phyloP scores from a whole-genome alignment of 2,888 invertebrate species.

The Strigamia crassipes region DNA sequence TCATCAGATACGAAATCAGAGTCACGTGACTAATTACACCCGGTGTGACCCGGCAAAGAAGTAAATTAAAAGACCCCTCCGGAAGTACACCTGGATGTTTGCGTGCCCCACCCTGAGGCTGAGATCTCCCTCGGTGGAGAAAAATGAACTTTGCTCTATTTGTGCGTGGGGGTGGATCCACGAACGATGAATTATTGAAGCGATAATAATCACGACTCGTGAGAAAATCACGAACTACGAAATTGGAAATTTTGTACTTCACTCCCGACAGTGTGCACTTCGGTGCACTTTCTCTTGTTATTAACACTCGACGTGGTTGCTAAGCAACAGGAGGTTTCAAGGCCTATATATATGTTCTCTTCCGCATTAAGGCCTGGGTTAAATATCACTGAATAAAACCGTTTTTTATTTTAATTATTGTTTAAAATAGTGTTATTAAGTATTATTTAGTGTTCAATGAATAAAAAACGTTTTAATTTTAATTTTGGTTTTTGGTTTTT shows the following conservation, averaged over 20 bases:
- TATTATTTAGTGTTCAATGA: no score
- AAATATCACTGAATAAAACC: no score
- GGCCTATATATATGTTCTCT: conserved; percentile 10
- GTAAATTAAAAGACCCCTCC: background rate
- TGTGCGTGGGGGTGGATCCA: no score
- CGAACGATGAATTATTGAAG: no score
- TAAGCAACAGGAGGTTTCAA: background rate
- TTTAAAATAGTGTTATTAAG: no score
- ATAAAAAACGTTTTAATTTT: no score
- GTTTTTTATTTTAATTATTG: no score
- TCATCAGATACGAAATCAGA: no score
- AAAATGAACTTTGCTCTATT: conserved; percentile 1
- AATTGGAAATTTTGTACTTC: background rate
- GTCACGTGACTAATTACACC: background rate
- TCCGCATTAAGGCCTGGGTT: background rate
- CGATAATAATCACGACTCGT: background rate
- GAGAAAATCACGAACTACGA: background rate
- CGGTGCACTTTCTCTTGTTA: no score
- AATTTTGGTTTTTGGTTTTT: no score
- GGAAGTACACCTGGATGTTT: background rate
- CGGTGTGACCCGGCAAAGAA: background rate
- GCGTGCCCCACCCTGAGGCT: background rate
- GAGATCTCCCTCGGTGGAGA: background rate
- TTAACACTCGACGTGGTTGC: no score
- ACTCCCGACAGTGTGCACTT: no score